Evolutionary conservation across 2,888 invertebrate species (phyloP), one percentile per base, ranked within the genome.

Genomic region (Conistra vaccinii): DNA sequence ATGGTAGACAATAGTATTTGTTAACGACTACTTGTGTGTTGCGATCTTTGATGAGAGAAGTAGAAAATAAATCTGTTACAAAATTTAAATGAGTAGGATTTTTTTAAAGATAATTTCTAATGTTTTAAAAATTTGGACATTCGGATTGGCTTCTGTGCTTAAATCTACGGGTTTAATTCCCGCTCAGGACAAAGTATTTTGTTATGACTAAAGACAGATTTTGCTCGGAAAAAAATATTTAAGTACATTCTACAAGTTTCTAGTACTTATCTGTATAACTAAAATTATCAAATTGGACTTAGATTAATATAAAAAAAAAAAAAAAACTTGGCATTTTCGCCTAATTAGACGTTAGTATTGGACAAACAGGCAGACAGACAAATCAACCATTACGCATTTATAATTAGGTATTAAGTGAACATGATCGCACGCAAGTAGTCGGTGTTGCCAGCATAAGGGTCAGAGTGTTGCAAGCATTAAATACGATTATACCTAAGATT

Each of bases 401-500:
- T 29, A 17, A 51, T 39, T n/a, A 58, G 7, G 5, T 26, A 32
- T 10, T 7, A 53, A 1, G 6, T 17, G 45, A 29, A 2, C 1
- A 57, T 35, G 60, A 69, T 69, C 66, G 57, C 69, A 45, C 69
- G 42, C 75, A 69, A 80, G 61, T 75, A 69, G 53, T 79, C 57
- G 69, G 66, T 75, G 32, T 63, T 74, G 77, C 75, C 62, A 74
- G 42, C 42, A 57, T n/a, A 71, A 71, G 17, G 53, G 55, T 73
- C 69, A 81, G 45, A 48, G 69, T 81, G 80, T 85, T 83, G 79
- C 77, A 80, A 87, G 63, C 63, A 55, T 66, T 62, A 69, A 86
- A 80, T 78, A 74, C 26, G 57, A 76, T 77, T 70, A 62, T 88
- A 89, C 88, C 85, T 84, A 81, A 87, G 85, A 87, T 60, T 80